phyloP scores from a whole-genome alignment of 92 coral and sea anemone species.

The Porites rus region DNA sequence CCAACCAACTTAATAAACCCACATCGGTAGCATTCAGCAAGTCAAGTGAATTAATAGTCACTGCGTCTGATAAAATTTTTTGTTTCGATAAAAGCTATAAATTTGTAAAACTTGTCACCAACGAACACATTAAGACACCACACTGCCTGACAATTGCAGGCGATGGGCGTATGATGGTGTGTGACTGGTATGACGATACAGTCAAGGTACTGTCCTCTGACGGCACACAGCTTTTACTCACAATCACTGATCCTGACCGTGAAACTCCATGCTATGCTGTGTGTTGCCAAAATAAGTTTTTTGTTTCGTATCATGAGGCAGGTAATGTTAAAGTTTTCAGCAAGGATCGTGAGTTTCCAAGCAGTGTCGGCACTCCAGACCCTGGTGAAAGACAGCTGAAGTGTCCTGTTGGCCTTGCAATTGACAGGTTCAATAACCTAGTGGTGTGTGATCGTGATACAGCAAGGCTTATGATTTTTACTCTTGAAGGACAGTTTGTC shows the following conservation, averaged over 20 bases:
- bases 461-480: neutral
- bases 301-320: slow-evolving; percentile 5
- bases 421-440: slow-evolving; percentile 45
- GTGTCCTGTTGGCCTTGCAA: slow-evolving; percentile 63
- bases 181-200: slow-evolving; percentile 1
- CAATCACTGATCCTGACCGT: neutral
- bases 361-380: slow-evolving; percentile 37
- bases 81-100: slow-evolving; percentile 53
- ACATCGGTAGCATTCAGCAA: slow-evolving; percentile 10
- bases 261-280: slow-evolving; percentile 11
- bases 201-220: slow-evolving; percentile 25
- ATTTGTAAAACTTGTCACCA: slow-evolving; percentile 48
- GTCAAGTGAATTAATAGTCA: neutral
- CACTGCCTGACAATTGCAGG: neutral
- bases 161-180: slow-evolving; percentile 11
- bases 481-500: slow-evolving; percentile 13
- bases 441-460: slow-evolving; percentile 27
- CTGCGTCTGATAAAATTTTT: slow-evolving; percentile 5
- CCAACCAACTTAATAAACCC: neutral
- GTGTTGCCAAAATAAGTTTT: slow-evolving; percentile 8
- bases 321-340: slow-evolving; percentile 55
- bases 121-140: neutral
- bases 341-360: slow-evolving; percentile 46
- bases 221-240: no score
- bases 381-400: slow-evolving; percentile 33